Evolutionary conservation across 2,888 invertebrate genomes (phyloP), one percentile per base, ranked within the genome.

Genomic region (Harmothoe impar): DNA sequence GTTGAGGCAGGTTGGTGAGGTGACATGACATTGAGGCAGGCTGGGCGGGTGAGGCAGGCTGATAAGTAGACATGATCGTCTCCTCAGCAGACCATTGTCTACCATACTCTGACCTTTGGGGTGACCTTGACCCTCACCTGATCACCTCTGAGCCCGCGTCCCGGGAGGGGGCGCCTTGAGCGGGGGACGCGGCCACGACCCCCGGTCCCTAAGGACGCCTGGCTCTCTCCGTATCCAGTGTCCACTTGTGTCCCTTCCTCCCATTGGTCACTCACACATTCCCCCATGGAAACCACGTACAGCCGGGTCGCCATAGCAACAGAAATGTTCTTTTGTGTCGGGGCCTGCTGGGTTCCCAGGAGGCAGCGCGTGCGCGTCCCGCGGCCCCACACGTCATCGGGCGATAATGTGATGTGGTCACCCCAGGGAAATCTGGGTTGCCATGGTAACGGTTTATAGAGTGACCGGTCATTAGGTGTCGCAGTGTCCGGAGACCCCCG

Each of bases 11-110:
- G 43, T 10, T 10, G 3, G 3, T 43, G 43, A 43, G 10, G 3
- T 43, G 43, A 10, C 10, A 43, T 43, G 43, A 43, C 43, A 10
- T 3, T 43, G 43, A 43, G 43, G 10, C 43, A 43, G 10, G 43
- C 43, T 91, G 92, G 94, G 72, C 92, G 90, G 91, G 96, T 95
- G 20, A 95, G 94, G 92, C 96, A 96, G 68, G 95, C 94, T 20
- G 96, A 95, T 93, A 96, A 96, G 62, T 94, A 94, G 92, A 96
- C 95, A 35, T 62, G 90, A 35, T 95, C 95, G 89, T 96, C 96
- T 0, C 95, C 96, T 62, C 62, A n/a, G 62, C 77, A 77, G 5
- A 25, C 81, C 81, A 81, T 81, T 81, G 81, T 81, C 81, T 81
- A 43, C 81, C 81, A 31, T 17, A 23, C 81, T 33, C 35, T 81